Base-by-base conservation (phyloP, 2,113 vertebrate genomes). In the Herpetotheres cachinnans region DNA sequence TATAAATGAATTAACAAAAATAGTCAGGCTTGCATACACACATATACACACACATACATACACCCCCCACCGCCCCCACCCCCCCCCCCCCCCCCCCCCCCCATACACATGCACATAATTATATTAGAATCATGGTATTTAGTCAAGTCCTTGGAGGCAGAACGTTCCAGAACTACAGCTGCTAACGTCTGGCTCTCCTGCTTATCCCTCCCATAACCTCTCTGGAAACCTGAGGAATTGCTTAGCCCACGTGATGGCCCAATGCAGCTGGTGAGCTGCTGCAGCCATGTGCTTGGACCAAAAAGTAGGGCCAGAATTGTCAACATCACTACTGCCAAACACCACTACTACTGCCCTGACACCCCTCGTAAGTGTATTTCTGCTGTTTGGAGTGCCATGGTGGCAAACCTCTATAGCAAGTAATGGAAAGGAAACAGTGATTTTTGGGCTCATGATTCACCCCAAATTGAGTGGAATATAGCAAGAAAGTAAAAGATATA, bases 361-460 rank as follows among this genome's bases (percentile, higher is more conserved):
- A 74, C 7, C 12, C 54, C 36, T 9, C 1, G 1, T 19, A 34
- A 36, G 12, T 0, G 1, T 6, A 29, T 46, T 62, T 38, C 82
- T 70, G 65, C 56, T 67, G 13, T 56, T 30, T 54, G 42, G 63
- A 62, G 52, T 18, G 52, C 7, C 36, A 34, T 6, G 25, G 17
- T 13, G 36, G 36, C 71, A 93, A 36, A 55, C 11, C 42, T 47
- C 52, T 36, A 34, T 7, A 38, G 36, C 26, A 44, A 85, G 26
- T 14, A 55, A 26, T 3, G 15, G 52, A 88, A 82, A 82, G 49
- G 6, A 56, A 84, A 61, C 19, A 6, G 21, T 7, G 10, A 62
- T 34, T 91, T 86, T 82, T 46, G 78, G 90, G 42, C n/a, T 87
- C 29, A 50, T 22, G 22, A 85, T 62, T 74, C 30, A 42, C 7